Evolutionary conservation across 2,888 invertebrate genomes (phyloP), one percentile per base, ranked within the genome.

Genomic region (Pseudoips prasinana): DNA sequence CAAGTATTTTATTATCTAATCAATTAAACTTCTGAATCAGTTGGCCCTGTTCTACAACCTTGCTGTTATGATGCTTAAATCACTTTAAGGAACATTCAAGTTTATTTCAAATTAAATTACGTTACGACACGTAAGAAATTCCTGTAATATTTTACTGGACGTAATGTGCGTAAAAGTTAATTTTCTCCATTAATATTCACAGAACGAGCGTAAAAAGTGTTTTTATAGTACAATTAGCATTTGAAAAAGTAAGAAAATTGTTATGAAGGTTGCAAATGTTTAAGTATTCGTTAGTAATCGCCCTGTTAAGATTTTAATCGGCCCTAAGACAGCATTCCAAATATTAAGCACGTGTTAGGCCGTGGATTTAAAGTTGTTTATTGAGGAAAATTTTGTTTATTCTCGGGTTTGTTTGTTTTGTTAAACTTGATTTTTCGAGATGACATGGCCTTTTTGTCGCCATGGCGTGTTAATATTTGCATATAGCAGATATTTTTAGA

Each of bases 301-400:
- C 29, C 38, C 27, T 35, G 49, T 43, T 39, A 44, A 58, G 50
- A 60, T 60, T 54, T 48, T 51, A 48, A 60, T 60, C 51, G 45
- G 29, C 38, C 39, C 31, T 33, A 33, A 27, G 38, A 39, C 46
- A 41, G 27, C 35, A 48, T 8, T 18, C 8, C 1, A 8, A 7
- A 8, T 9, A 10, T 24, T 28, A 32, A 35, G 9, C 20, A 29
- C 22, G 27, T 9, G 31, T 31, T 20, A 3, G 20, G n/a, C 7
- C 7, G 7, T 20, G 20, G n/a, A 20, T 20, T 20, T 37, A 7
- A 7, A 38, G 36, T 27, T 38, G 10, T 39, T 44, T 28, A 39
- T 33, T 29, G 17, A 32, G 18, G 26, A 35, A 31, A 40, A 10
- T 25, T n/a, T n/a, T 17, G 11, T 22, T 22, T 25, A 30, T 2